phyloP scores from a whole-genome alignment of 2,888 invertebrate genomes.

The Epinotia nisella region DNA sequence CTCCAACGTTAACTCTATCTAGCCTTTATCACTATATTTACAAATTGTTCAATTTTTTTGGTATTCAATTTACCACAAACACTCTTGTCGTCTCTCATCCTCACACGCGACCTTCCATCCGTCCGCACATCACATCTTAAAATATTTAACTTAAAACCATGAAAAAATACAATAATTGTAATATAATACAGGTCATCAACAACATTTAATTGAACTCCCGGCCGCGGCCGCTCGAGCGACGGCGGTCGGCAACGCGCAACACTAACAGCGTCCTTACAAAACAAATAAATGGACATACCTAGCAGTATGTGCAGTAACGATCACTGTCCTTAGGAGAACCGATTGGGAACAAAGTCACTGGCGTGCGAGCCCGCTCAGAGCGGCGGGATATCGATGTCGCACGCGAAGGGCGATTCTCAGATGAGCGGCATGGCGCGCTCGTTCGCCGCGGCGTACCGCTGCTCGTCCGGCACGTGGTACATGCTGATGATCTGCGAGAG shows the following conservation, averaged over 20 bases:
- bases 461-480: slow-evolving; percentile 88
- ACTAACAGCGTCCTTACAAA: slow-evolving; percentile 77
- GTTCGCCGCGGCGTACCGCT: slow-evolving; percentile 83
- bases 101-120: slow-evolving; percentile 69
- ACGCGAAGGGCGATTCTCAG: slow-evolving; percentile 87
- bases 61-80: slow-evolving; percentile 82
- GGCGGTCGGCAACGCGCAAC: slow-evolving; percentile 66
- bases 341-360: slow-evolving; percentile 70
- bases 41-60: slow-evolving; percentile 84
- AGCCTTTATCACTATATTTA: slow-evolving; percentile 82
- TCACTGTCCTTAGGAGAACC: slow-evolving; percentile 75
- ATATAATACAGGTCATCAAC: slow-evolving; percentile 82
- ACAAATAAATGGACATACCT: slow-evolving; percentile 82
- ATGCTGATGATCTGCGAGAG: slow-evolving; percentile 87
- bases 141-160: slow-evolving; percentile 80
- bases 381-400: slow-evolving; percentile 86
- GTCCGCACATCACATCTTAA: slow-evolving; percentile 76
- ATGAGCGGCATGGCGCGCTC: slow-evolving; percentile 88
- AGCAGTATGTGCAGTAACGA: slow-evolving; percentile 78
- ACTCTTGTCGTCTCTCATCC: slow-evolving; percentile 75
- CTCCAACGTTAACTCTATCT: slow-evolving; percentile 76
- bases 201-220: slow-evolving; percentile 77
- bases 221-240: slow-evolving; percentile 56
- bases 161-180: slow-evolving; percentile 82
- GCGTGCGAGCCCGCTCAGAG: slow-evolving; percentile 86